Percentiles rank a stretch among this genome's conserved stretches.
These are phyloP conservation scores for Phasianus colchicus DNA, from an alignment of 2,113 vertebrate species.

Conservation along the genomic window DNA sequence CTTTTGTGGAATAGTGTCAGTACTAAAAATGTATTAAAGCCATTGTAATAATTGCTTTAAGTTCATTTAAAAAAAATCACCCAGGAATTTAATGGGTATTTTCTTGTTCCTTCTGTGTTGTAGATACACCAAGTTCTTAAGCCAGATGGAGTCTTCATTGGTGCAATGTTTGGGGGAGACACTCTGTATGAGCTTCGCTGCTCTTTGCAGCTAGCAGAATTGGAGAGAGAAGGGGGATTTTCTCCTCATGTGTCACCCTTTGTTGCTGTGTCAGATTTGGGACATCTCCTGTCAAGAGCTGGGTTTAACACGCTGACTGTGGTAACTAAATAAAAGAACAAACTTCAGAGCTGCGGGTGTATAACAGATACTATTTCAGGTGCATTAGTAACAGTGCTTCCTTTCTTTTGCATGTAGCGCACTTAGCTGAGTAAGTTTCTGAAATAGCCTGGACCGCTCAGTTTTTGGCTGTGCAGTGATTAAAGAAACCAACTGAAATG, in stretches of 20 bases:
- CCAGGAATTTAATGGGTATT: not conserved
- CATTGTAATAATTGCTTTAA: not conserved
- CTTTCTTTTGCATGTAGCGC: accelerated
- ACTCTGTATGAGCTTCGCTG: slow-evolving; percentile 94
- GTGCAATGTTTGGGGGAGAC: slow-evolving; percentile 94
- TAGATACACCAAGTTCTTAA: slow-evolving; percentile 92
- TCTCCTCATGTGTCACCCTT: slow-evolving; percentile 92
- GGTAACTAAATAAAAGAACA: slow-evolving; percentile 75
- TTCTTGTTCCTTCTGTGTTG: not conserved
- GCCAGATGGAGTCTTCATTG: slow-evolving; percentile 92
- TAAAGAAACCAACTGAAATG: not conserved
- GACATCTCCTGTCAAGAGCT: slow-evolving; percentile 89
- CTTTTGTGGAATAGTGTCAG: too few species aligned
- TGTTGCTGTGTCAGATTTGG: slow-evolving; percentile 90
- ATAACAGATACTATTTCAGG: not conserved
- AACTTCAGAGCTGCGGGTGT: not conserved
- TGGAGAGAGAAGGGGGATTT: slow-evolving; percentile 94
- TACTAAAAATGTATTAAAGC: not conserved
- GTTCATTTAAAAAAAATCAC: not conserved
- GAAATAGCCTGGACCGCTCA: not conserved
- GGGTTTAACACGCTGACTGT: slow-evolving; percentile 96
- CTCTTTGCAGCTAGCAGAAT: slow-evolving; percentile 93
- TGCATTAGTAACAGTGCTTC: not conserved
- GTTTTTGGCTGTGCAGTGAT: not conserved
- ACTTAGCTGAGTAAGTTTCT: not conserved